A percentile compares a stretch with the other conserved stretches of the same genome.
Evolutionary conservation across 2,888 invertebrate genomes (phyloP).

Genomic region (Cerceris ruficornis): DNA sequence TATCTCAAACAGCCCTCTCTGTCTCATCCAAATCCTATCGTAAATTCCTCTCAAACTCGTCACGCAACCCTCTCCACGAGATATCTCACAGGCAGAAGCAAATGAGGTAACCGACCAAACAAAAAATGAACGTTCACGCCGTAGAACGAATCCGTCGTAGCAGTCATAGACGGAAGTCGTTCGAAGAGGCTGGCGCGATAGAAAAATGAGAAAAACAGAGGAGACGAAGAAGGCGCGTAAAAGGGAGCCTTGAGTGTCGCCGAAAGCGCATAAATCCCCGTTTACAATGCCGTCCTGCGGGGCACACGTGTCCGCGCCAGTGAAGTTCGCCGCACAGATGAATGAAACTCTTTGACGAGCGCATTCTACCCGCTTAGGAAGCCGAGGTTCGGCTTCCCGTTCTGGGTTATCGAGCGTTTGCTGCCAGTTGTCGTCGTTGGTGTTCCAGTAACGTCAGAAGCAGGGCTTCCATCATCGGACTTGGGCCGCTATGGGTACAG

Average conservation of each 20-base stretch:
- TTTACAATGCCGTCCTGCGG: constrained; percentile 67
- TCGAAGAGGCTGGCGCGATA: background rate
- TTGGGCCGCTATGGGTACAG: constrained; percentile 24
- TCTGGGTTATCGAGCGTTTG: constrained; percentile 57
- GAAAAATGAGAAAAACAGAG: constrained; percentile 32
- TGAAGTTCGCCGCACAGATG: constrained; percentile 75
- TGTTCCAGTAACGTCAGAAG: constrained; percentile 49
- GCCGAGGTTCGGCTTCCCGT: constrained; percentile 52
- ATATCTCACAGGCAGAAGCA: too few species aligned
- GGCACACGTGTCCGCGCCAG: constrained; percentile 74
- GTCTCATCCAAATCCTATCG: too few species aligned
- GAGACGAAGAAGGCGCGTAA: constrained; percentile 53
- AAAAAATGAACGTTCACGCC: too few species aligned
- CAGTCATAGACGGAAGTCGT: background rate
- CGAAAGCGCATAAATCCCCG: constrained; percentile 76
- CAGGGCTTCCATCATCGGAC: constrained; percentile 10
- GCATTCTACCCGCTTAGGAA: constrained; percentile 44
- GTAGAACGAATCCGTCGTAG: background rate
- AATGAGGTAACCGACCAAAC: too few species aligned
- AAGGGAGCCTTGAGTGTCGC: constrained; percentile 66
- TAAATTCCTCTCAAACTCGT: too few species aligned
- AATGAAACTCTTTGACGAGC: constrained; percentile 70
- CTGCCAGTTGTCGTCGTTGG: constrained; percentile 61
- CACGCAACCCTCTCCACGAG: too few species aligned
- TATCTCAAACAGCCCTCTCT: too few species aligned